phyloP scores from a whole-genome alignment of 2,797 vertebrate genomes.

The Myotis findleyi region DNA sequence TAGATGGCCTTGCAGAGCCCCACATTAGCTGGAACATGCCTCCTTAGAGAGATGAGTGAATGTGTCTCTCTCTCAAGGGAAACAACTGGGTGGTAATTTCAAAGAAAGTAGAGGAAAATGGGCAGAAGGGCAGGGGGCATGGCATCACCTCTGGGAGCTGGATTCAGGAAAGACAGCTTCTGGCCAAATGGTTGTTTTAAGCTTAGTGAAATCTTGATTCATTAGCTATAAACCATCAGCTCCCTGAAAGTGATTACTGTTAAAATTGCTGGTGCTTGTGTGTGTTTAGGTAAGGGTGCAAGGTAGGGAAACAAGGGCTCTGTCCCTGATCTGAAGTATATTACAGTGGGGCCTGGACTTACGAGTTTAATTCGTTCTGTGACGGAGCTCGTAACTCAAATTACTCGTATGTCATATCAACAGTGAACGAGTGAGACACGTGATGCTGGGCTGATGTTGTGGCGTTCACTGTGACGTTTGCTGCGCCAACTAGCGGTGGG shows the following conservation, averaged over 20 bases:
- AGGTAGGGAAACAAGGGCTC: not conserved
- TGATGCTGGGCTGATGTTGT: too few species aligned
- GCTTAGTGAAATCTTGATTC: too few species aligned
- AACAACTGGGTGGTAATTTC: not conserved
- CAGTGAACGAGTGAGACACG: too few species aligned
- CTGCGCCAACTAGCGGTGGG: too few species aligned
- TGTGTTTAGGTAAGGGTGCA: not conserved
- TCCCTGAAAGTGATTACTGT: not conserved
- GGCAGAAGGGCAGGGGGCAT: not conserved
- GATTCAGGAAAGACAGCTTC: not conserved
- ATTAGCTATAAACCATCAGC: too few species aligned
- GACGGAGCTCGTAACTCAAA: too few species aligned
- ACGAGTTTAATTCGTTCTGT: too few species aligned
- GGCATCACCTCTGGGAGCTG: not conserved
- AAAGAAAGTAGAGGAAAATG: not conserved
- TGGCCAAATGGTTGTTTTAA: not conserved
- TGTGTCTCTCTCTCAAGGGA: conserved; percentile 11
- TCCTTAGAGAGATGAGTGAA: not conserved
- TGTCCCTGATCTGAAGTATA: not conserved
- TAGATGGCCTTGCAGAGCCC: not conserved
- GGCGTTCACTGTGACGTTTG: too few species aligned
- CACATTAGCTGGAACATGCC: not conserved
- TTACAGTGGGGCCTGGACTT: not conserved
- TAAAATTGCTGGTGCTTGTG: not conserved
- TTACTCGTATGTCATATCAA: too few species aligned